Conservation (phyloP, 1,140 invertebrate genomes). For the Octopus bimaculoides region DNA sequence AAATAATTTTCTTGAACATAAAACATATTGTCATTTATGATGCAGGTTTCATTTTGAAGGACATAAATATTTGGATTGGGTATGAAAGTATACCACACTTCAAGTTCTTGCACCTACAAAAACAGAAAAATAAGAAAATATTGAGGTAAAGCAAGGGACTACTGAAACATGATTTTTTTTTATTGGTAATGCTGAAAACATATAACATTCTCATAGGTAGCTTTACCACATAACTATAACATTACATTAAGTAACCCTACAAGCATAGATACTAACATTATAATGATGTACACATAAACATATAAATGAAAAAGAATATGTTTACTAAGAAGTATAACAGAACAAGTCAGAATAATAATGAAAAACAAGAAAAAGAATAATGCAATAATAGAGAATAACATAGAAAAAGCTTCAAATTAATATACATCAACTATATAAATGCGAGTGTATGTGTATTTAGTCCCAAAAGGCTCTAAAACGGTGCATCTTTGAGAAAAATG, state of each 20-base stretch:
- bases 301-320: no score
- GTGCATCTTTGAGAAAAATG: no score
- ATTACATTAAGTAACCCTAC: neutral
- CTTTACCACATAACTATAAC: neutral
- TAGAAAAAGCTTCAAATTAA: no score
- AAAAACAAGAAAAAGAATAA: no score
- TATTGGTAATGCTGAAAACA: neutral
- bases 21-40: neutral
- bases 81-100: constrained; percentile 12
- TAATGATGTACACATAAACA: no score
- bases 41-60: constrained; percentile 3
- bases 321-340: no score
- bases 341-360: no score
- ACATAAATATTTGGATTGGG: neutral
- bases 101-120: constrained; percentile 11
- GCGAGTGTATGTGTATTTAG: no score
- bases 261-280: neutral
- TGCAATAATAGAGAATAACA: no score
- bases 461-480: no score
- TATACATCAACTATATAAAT: no score
- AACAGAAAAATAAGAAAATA: neutral
- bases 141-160: neutral
- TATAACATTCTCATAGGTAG: neutral
- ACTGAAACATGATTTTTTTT: neutral
- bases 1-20: neutral